These are phyloP conservation scores for Synergus itoensis DNA, from an alignment of 2,888 invertebrate genomes.

Conservation along the genomic window DNA sequence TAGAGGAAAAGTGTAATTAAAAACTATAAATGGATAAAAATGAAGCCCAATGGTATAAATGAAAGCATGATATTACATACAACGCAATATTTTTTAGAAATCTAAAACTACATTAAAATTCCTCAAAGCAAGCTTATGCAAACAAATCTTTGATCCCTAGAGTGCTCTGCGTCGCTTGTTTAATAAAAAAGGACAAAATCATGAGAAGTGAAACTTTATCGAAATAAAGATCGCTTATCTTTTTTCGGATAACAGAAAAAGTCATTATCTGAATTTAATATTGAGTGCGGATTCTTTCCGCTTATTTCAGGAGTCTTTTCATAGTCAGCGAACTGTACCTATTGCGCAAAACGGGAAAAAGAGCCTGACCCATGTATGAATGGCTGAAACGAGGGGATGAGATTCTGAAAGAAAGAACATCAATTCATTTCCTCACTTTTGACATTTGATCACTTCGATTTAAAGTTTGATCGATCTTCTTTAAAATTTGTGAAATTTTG, in stretches of 20 bases:
- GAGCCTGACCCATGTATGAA: slow-evolving; percentile 78
- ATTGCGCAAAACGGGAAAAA: slow-evolving; percentile 78
- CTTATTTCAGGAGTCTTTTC: slow-evolving; percentile 63
- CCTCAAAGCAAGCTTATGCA: not conserved
- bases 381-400: slow-evolving; percentile 77
- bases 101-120: not conserved
- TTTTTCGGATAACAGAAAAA: not conserved
- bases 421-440: slow-evolving; percentile 71
- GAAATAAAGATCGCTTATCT: not conserved
- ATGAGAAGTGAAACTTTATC: not conserved
- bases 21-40: not conserved
- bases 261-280: not conserved
- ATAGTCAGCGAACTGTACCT: slow-evolving; percentile 71
- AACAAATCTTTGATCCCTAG: not conserved
- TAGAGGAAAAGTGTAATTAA: not conserved
- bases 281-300: slow-evolving; percentile 24
- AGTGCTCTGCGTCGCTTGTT: not conserved
- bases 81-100: not conserved
- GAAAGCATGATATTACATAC: not conserved
- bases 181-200: not conserved
- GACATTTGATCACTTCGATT: slow-evolving; percentile 23
- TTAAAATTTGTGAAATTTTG: no score
- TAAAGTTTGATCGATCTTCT: no score
- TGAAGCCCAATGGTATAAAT: no score
- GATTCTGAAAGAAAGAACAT: slow-evolving; percentile 77